Conservation (phyloP, 1,140 invertebrate species). For the Ctenoplectra terminalis region DNA sequence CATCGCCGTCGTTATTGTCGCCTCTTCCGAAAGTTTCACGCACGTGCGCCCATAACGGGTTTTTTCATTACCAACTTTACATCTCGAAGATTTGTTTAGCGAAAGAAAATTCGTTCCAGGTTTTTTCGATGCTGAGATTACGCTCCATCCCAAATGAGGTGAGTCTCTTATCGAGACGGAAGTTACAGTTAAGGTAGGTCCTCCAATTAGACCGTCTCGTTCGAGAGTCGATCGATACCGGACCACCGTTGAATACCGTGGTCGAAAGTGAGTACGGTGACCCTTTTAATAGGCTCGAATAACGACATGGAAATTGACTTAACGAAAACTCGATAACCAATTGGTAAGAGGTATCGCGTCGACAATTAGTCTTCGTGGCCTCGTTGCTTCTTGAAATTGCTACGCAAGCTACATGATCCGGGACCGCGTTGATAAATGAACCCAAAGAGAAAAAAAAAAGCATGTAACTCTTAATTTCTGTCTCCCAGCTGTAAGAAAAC, state of each 20-base stretch:
- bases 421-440: neutral
- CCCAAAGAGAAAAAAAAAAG: neutral
- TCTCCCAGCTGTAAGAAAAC: neutral
- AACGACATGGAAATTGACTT: slow-evolving; percentile 63
- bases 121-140: neutral
- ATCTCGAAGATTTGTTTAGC: no score
- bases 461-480: no score
- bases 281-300: slow-evolving; percentile 43
- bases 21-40: slow-evolving; percentile 15
- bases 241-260: neutral
- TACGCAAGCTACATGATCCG: neutral
- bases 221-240: slow-evolving; percentile 20
- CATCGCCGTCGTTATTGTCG: neutral
- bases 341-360: slow-evolving; percentile 33
- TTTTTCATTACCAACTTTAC: neutral
- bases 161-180: neutral
- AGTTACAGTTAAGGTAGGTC: slow-evolving; percentile 12
- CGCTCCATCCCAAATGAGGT: neutral
- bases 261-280: slow-evolving; percentile 1
- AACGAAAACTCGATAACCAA: slow-evolving; percentile 56
- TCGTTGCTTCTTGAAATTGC: neutral
- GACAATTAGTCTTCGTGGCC: slow-evolving; percentile 26
- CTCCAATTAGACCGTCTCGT: neutral
- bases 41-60: slow-evolving; percentile 1
- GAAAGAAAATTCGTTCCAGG: neutral